Base-by-base conservation (phyloP, 2,113 vertebrate species). In the Triplophysa tibetana region DNA sequence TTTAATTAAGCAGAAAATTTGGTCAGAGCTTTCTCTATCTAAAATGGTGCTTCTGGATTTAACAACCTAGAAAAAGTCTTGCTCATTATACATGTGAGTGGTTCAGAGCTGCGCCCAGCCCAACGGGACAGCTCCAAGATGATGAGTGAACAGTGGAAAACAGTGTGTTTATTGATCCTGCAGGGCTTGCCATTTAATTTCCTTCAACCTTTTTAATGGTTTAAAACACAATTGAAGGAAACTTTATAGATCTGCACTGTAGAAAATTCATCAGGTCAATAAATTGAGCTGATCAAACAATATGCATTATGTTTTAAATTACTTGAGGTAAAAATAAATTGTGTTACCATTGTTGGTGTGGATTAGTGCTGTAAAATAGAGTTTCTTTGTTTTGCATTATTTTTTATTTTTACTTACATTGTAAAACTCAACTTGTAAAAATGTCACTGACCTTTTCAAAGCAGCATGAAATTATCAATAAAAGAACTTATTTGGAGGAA, bases 1-100 rank as follows among this genome's bases (percentile, higher is more conserved):
- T 88, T 93, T 92, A 92, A 93, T 92, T 85, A 89, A 82, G 87
- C 88, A 90, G 90, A 93, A 92, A 90, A 93, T 92, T 85, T 85
- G 77, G 84, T 91, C 82, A 85, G 70, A 82, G 70, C 82, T 91
- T 89, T 86, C 86, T 89, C 88, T 80, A 67, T 63, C 82, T 78
- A 33, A 52, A 60, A 81, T 77, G 60, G 48, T 63, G 78, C 61
- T 72, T 33, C 21, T 67, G 79, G 86, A 86, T 77, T 90, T 89
- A 87, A 84, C 77, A 83, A 81, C 85, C 85, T 82, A 78, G 81
- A 85, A 86, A 52, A 78, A 88, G 84, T 88, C 89, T 78, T 29
- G 65, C 83, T 83, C 86, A 84, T 92, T 93, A 91, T 86, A 92
- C 88, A 91, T 89, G 78, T 13, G 84, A 90, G 50, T 76, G 83